A percentile compares a stretch with the other conserved stretches of the same genome.
phyloP scores from a whole-genome alignment of 1,140 invertebrate genomes.

The Drosophila micromelanica region DNA sequence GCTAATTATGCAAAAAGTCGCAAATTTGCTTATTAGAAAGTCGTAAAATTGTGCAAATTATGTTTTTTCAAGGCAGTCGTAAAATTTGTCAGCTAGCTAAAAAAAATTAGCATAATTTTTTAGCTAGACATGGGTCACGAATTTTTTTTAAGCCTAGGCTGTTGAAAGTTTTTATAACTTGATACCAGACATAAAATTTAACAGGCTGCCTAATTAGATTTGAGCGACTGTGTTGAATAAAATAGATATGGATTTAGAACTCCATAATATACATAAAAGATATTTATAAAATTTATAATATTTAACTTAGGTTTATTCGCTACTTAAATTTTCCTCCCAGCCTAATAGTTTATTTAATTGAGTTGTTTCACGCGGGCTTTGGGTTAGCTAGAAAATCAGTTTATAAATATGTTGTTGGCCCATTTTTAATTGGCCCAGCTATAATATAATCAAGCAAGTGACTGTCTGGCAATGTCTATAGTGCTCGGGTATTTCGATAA shows the following conservation, averaged over 20 bases:
- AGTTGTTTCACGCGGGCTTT: too few species aligned
- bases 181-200: conserved; percentile 34
- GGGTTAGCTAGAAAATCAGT: too few species aligned
- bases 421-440: neutral
- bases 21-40: conserved; percentile 79
- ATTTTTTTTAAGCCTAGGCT: conserved; percentile 13
- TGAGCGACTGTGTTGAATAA: conserved; percentile 3
- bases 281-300: too few species aligned
- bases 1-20: conserved; percentile 76
- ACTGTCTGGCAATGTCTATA: neutral
- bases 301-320: too few species aligned
- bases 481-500: conserved; percentile 31
- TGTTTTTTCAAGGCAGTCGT: conserved; percentile 47
- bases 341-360: too few species aligned
- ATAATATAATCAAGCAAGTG: conserved; percentile 7
- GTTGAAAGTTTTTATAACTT: conserved; percentile 43
- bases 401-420: neutral
- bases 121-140: conserved; percentile 19
- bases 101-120: conserved; percentile 48
- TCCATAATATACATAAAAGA: too few species aligned
- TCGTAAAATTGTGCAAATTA: conserved; percentile 69
- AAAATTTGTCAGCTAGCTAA: conserved; percentile 45
- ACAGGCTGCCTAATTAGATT: conserved; percentile 36
- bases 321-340: too few species aligned
- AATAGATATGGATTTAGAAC: neutral